Conservation (phyloP, 2,888 invertebrate species). For the Caenorhabditis afra region DNA sequence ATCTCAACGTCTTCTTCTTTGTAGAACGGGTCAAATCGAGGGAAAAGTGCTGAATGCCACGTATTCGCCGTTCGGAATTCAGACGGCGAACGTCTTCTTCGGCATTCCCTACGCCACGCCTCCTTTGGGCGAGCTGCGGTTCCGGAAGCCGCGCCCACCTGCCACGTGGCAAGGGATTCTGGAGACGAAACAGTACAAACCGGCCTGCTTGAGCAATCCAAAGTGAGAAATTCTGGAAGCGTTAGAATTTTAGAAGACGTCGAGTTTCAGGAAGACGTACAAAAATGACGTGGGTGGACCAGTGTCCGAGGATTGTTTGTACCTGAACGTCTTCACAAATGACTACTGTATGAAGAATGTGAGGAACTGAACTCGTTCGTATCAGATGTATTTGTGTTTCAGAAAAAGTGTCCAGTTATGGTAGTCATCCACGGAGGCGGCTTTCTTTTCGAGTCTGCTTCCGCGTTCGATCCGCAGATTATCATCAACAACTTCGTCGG, state of each 20-base stretch:
- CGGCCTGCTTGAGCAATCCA: constrained; percentile 60
- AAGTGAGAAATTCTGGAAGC: constrained; percentile 18
- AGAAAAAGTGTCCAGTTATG: constrained; percentile 62
- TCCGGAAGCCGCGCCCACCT: constrained; percentile 20
- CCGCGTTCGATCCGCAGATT: constrained; percentile 50
- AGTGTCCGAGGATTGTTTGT: constrained; percentile 63
- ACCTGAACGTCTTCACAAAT: constrained; percentile 61
- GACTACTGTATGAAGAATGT: constrained; percentile 48
- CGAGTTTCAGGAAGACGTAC: constrained; percentile 33
- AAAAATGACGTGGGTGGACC: constrained; percentile 47
- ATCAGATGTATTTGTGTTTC: background rate
- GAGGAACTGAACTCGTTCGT: background rate
- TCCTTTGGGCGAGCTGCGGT: constrained; percentile 36
- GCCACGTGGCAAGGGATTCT: constrained; percentile 45
- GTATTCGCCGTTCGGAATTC: constrained; percentile 49
- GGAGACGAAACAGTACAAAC: constrained; percentile 46
- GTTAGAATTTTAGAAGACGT: too few species aligned
- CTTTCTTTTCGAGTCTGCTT: constrained; percentile 40
- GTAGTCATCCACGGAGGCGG: constrained; percentile 59
- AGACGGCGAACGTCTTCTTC: constrained; percentile 36
- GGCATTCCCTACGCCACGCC: constrained; percentile 49
- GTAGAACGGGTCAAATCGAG: constrained; percentile 42
- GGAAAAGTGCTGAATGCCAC: constrained; percentile 24
- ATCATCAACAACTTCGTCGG: constrained; percentile 64
- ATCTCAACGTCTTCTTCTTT: background rate